Base-by-base conservation (phyloP, 2,888 invertebrate species). In the Oligia strigilis region DNA sequence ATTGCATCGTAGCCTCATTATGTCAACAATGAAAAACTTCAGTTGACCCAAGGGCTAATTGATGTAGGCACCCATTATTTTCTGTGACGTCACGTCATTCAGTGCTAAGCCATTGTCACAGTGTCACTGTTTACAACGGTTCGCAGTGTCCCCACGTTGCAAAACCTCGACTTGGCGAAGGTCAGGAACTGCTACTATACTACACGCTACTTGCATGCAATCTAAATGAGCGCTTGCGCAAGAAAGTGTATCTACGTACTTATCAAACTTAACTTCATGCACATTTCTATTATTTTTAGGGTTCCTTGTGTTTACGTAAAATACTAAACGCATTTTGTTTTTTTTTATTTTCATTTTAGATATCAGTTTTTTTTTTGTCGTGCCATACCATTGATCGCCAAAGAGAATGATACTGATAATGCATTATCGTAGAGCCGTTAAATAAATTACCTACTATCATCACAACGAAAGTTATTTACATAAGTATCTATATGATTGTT, bases 191-290 rank as follows among this genome's bases (percentile, higher is more conserved):
- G 86, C 84, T 65, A 58, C 79, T 65, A 73, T 65, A 58, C 79
- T 65, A 73, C 65, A 83, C 72, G 87, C 87, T 82, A 88, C 90
- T 87, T 88, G 89, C 77, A 91, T 87, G 90, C 89, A 90, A 90
- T 90, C 87, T 84, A 80, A 81, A 87, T 87, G 81, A 77, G 82
- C 72, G 77, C 80, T 91, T 92, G 85, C 88, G 88, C 82, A 90
- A 92, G 29, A 81, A 43, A 60, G 69, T 77, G 75, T 80, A 79
- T 71, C 46, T 49, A 81, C 71, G 60, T 72, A 65, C 82, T 85
- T 86, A 75, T 80, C 78, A 87, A 86, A 84, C 72, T 66, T 66
- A 72, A 75, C 66, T 72, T 77, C 46, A 52, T 43, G n/a, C 49
- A 36, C n/a, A n/a, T 19, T 60, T 72, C 8, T 11, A 73, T 62